A percentile compares a stretch with the other conserved stretches of the same genome.
Evolutionary conservation across 2,888 invertebrate genomes (phyloP).

Genomic region (Hylaea fasciaria): DNA sequence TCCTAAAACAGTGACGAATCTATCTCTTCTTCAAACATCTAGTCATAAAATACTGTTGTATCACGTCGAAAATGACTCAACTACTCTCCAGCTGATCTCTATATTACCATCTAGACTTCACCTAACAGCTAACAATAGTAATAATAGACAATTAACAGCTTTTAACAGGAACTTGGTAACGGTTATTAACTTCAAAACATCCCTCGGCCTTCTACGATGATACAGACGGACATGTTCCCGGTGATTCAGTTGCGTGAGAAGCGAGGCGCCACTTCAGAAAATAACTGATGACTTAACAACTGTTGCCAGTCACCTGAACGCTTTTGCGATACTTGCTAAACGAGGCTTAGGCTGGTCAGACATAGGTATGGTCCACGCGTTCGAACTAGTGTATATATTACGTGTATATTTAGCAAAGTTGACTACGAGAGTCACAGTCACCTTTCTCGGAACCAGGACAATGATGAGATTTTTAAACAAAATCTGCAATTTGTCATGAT

Average conservation of each 20-base stretch:
- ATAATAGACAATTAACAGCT: conserved; percentile 10
- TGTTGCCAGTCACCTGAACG: not conserved
- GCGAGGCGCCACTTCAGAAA: conserved; percentile 23
- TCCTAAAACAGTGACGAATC: no score
- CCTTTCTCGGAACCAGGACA: no score
- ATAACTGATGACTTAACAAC: conserved; percentile 18
- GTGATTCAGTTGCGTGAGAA: conserved; percentile 21
- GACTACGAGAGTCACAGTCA: no score
- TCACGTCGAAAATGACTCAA: conserved; percentile 11
- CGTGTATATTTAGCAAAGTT: no score
- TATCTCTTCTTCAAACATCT: no score
- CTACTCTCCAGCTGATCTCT: conserved; percentile 5
- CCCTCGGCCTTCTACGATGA: conserved; percentile 21
- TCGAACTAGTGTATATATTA: no score
- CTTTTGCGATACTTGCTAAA: no score
- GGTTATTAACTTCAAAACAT: conserved; percentile 22
- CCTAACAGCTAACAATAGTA: conserved; percentile 22
- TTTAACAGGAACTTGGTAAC: conserved; percentile 22
- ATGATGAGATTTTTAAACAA: no score
- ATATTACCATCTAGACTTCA: conserved; percentile 9
- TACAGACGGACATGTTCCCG: conserved; percentile 11
- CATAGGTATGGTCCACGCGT: no score
- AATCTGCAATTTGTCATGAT: no score
- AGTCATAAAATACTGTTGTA: not conserved
- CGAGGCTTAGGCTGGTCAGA: no score